Evolutionary conservation across 2,113 vertebrate species (phyloP).

Genomic region (Perca flavescens): DNA sequence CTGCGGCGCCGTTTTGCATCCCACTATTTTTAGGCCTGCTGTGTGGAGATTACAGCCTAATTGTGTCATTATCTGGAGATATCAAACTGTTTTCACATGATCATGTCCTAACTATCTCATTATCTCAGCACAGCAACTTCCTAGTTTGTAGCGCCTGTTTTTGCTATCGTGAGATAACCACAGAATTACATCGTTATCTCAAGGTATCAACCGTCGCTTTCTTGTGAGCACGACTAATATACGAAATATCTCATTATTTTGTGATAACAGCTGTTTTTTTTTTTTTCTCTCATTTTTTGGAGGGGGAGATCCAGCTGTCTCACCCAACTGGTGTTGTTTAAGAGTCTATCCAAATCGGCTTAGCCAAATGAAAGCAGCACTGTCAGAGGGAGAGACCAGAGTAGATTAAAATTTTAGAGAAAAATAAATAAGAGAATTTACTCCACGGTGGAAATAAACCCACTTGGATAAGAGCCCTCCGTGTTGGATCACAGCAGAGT

Average conservation of each 20-base stretch:
- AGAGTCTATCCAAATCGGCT: constrained; percentile 66
- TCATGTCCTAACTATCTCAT: constrained; percentile 46
- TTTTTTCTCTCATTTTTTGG: background rate
- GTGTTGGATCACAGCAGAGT: constrained; percentile 12
- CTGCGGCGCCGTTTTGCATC: background rate
- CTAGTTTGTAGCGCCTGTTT: constrained; percentile 7
- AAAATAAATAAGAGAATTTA: constrained; percentile 39
- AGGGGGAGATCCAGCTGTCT: constrained; percentile 47
- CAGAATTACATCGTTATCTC: constrained; percentile 64
- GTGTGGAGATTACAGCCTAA: constrained; percentile 25
- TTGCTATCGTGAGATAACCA: constrained; percentile 43
- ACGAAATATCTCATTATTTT: constrained; percentile 70
- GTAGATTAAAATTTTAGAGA: constrained; percentile 27
- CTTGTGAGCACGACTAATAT: constrained; percentile 25
- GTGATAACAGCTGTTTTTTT: constrained; percentile 33
- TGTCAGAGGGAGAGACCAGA: constrained; percentile 20
- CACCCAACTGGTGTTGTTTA: constrained; percentile 41
- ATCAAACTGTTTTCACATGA: constrained; percentile 25
- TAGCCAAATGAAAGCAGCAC: constrained; percentile 55
- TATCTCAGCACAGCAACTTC: constrained; percentile 31
- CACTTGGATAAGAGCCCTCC: background rate
- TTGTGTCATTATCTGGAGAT: constrained; percentile 37
- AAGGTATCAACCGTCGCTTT: constrained; percentile 54
- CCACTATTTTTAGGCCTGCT: background rate
- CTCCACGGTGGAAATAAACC: constrained; percentile 4